phyloP scores from a whole-genome alignment of 2,113 vertebrate species.

The Sapajus apella region DNA sequence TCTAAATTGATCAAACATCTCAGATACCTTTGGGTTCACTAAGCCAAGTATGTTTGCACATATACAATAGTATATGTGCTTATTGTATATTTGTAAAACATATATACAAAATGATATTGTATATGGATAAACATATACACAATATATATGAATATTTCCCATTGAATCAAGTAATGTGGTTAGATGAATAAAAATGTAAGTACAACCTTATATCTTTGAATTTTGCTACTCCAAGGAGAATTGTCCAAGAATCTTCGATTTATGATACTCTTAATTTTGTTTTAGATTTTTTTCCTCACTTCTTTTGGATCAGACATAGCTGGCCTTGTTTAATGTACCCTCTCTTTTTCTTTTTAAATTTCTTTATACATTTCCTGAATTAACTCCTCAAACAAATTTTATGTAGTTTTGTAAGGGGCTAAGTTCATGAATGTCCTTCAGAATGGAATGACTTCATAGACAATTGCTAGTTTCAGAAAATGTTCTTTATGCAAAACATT shows the following conservation, averaged over 20 bases:
- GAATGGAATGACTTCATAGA: slow-evolving; percentile 8
- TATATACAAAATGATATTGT: background rate
- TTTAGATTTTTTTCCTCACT: background rate
- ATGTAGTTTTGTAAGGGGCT: background rate
- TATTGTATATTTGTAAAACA: too few relatives aligned
- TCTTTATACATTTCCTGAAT: background rate
- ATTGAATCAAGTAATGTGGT: background rate
- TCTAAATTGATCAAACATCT: too few relatives aligned
- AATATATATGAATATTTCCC: background rate
- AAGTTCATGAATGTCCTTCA: slow-evolving; percentile 2
- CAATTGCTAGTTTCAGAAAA: slow-evolving; percentile 22
- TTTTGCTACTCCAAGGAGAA: background rate
- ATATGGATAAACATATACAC: background rate
- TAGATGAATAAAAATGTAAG: background rate
- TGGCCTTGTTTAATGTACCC: background rate
- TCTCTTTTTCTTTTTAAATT: background rate
- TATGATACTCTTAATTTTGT: background rate
- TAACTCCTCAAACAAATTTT: background rate
- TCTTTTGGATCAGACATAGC: background rate
- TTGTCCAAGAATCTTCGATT: background rate
- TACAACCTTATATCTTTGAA: background rate
- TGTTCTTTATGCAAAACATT: slow-evolving; percentile 3
- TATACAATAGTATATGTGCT: too few relatives aligned
- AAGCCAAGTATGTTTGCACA: too few relatives aligned
- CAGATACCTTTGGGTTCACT: too few relatives aligned